Base-by-base conservation (phyloP, 2,113 vertebrate species). In the Micromys minutus region DNA sequence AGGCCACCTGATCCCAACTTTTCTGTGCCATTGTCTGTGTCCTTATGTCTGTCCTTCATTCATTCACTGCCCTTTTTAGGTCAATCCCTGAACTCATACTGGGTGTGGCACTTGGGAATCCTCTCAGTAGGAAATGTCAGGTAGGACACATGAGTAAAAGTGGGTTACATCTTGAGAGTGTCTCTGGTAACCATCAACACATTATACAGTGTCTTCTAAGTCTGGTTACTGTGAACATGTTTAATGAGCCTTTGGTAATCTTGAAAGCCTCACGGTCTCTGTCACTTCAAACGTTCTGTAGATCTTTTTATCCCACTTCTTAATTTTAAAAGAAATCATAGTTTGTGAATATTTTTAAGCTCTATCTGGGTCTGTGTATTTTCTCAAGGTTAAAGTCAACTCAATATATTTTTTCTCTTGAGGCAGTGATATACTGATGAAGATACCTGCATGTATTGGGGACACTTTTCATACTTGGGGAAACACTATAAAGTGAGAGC, bases 281-380 rank as follows among this genome's bases (percentile, higher is more conserved):
- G 34, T 74, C 1, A 47, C 47, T 13, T 90, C 4, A 21, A 19
- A 24, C 85, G 34, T 31, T 71, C 50, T 13, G 74, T 15, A 39
- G 7, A 7, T 21, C 42, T 19, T 85, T 83, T 52, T 22, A 80
- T 71, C 72, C 36, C 7, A 34, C 9, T 19, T 5, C 45, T 63
- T 52, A 91, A 90, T 34, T 19, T 90, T 72, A 5, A 36, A 45
- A 45, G 42, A 24, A 95, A 76, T 76, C 26, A 87, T 45, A 90
- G 24, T 50, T 95, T 84, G 21, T 26, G 39, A 87, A 79, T 39
- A 93, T 84, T 95, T 94, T 87, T 42, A 87, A 84, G n/a, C 65
- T 34, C 39, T 81, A 7, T 50, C n/a, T 85, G 63, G 57, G n/a
- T n/a, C 12, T 9, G 90, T 89, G 74, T 89, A 87, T 76, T 77